Base-by-base conservation (phyloP, 2,797 vertebrate genomes). In the Scarus forsteni region DNA sequence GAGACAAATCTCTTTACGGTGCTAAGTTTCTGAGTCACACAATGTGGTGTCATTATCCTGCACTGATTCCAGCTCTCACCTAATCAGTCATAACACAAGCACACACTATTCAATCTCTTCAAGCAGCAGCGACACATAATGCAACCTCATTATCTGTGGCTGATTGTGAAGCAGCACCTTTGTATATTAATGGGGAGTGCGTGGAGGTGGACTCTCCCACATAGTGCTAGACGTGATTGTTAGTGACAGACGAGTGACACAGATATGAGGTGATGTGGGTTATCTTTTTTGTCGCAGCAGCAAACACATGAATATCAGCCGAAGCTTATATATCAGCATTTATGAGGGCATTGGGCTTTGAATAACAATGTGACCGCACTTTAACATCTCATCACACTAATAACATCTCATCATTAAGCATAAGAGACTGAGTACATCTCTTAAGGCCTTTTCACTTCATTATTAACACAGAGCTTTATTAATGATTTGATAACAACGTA, bases 101-200 rank as follows among this genome's bases (percentile, higher is more conserved):
- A 74, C 85, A 87, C 70, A 79, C 91, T 84, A 79, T 89, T 92
- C 89, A 90, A 88, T 92, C 85, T 91, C 79, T 75, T 90, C 85
- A 75, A 85, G 87, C 74, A 85, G 86, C 84, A 72, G 72, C 66
- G 87, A 88, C 71, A 79, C 79, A 81, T 84, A 89, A 90, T 80
- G 78, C 90, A 80, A 62, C 81, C 84, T 92, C 85, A 92, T 93
- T 92, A 91, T 88, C 69, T 77, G 60, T 13, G 52, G 77, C 84
- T 93, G 92, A 94, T 92, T 93, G 90, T 89, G 87, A 92, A 89
- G 92, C 87, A 72, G 88, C 87, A 89, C 85, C 84, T 86, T 86
- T 88, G 85, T 89, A 81, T 88, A 88, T 85, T 91, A 92, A 93
- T 88, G 72, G 80, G 34, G 77, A 80, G 69, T 46, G 77, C 84